Evolutionary conservation across 2,888 invertebrate species (phyloP).

Genomic region (Pimpla rufipes): DNA sequence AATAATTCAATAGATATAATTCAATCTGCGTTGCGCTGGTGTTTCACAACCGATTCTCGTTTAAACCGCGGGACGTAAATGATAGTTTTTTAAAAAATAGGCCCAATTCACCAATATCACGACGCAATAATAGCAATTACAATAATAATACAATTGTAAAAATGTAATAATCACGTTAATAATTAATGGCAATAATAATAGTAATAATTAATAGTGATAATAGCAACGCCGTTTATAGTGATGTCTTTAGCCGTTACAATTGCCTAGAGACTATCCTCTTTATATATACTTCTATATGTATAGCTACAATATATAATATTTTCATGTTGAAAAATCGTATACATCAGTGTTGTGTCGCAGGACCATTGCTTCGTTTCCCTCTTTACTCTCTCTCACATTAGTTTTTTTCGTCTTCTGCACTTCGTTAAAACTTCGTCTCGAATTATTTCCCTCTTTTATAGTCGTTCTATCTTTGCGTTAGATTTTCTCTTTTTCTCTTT

Average conservation of each 20-base stretch:
- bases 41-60: conserved; percentile 36
- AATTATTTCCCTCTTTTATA: conserved; percentile 61
- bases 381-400: conserved; percentile 50
- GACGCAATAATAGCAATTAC: conserved; percentile 73
- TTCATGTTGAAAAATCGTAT: conserved; percentile 86
- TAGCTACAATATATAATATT: conserved; percentile 85
- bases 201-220: conserved; percentile 72
- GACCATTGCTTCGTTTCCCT: conserved; percentile 83
- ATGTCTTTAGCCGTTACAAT: conserved; percentile 81
- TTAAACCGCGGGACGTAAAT: conserved; percentile 46
- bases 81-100: conserved; percentile 37
- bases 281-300: conserved; percentile 81
- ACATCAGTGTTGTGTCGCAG: conserved; percentile 86
- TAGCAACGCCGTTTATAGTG: conserved; percentile 81
- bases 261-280: conserved; percentile 83
- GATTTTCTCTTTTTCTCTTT: conserved; percentile 45
- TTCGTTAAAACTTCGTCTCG: conserved; percentile 63
- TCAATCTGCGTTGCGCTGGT: conserved; percentile 42
- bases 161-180: conserved; percentile 75
- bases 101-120: conserved; percentile 64
- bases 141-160: conserved; percentile 78
- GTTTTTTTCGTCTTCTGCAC: conserved; percentile 24
- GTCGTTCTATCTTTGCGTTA: conserved; percentile 35
- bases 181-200: conserved; percentile 75
- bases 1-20: conserved; percentile 47